Base-by-base conservation (phyloP, 2,888 invertebrate species). In the Neoitamus cyanurus region DNA sequence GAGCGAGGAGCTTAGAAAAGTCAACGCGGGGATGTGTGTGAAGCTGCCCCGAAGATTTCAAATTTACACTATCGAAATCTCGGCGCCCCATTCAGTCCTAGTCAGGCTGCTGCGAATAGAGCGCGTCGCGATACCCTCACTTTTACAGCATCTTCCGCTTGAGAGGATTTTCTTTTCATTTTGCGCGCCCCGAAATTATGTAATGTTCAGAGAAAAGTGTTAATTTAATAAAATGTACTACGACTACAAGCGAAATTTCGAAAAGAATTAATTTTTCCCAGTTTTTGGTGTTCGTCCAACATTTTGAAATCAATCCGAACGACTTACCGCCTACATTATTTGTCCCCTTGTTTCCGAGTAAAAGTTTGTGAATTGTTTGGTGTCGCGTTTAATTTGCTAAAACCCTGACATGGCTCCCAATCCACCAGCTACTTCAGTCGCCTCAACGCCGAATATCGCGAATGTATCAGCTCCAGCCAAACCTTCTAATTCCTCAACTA, bases 401-500 rank as follows among this genome's bases (percentile, higher is more conserved):
- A 58, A 5, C 58, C 11, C 20, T 58, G 28, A 72, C 85, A 88
- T 88, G 87, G 84, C 87, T 77, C 87, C 88, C 13, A 87, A 86
- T 85, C 88, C 88, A 82, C 87, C 88, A 58, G 84, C 87, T 69
- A 83, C 86, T 75, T 31, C 73, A 31, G 48, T 75, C 36, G 28
- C 3, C 30, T 15, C 83, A 28, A n/a, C 83, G 7, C 6, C 72
- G 84, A 69, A 77, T 36, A 15, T 37, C 46, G 48, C 75, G 5
- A 80, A 86, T 78, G 69, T 31, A 58, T 34, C 80, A 83, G 87
- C 80, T 87, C 87, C 73, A 89, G 88, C 36, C 87, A 86, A 48
- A 88, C 89, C 73, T 88, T 89, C 69, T 70, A 88, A 25, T 86
- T 75, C 83, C 28, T 69, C 75, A 9, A 20, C 31, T 77, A 73